Percentiles rank a stretch among this genome's conserved stretches.
Conservation (phyloP, 2,797 vertebrate species). For the Amphiprion clarkii region DNA sequence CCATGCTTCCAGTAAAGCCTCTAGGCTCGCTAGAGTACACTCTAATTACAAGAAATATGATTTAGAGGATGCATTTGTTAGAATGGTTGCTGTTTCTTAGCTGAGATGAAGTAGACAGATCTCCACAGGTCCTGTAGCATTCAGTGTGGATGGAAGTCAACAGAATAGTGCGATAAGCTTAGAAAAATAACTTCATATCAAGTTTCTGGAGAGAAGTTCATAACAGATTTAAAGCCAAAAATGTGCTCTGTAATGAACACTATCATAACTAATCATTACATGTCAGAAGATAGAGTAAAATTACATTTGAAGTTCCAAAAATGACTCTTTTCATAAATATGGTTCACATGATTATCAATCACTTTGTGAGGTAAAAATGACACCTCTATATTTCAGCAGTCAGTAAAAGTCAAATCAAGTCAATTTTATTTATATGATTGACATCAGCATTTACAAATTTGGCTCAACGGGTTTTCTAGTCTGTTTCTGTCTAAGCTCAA, state of each 20-base stretch:
- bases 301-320: too few relatives aligned
- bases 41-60: constrained; percentile 71
- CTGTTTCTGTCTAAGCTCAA: too few relatives aligned
- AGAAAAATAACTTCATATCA: constrained; percentile 18
- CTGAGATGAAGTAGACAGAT: constrained; percentile 40
- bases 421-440: background rate
- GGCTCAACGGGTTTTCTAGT: too few relatives aligned
- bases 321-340: too few relatives aligned
- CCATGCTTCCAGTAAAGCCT: constrained; percentile 71
- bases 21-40: constrained; percentile 64
- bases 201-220: background rate
- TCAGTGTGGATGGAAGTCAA: constrained; percentile 12
- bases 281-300: background rate
- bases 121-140: constrained; percentile 22
- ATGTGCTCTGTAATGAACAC: background rate
- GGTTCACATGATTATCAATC: too few relatives aligned
- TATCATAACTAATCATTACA: background rate
- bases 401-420: background rate
- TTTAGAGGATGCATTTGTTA: constrained; percentile 64
- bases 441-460: too few relatives aligned
- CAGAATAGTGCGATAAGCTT: background rate
- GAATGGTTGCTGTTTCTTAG: constrained; percentile 51
- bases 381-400: too few relatives aligned
- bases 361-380: too few relatives aligned
- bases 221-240: constrained; percentile 20